These are phyloP conservation scores for Myotis lucifugus DNA, from an alignment of 2,113 vertebrate species.

Conservation along the genomic window DNA sequence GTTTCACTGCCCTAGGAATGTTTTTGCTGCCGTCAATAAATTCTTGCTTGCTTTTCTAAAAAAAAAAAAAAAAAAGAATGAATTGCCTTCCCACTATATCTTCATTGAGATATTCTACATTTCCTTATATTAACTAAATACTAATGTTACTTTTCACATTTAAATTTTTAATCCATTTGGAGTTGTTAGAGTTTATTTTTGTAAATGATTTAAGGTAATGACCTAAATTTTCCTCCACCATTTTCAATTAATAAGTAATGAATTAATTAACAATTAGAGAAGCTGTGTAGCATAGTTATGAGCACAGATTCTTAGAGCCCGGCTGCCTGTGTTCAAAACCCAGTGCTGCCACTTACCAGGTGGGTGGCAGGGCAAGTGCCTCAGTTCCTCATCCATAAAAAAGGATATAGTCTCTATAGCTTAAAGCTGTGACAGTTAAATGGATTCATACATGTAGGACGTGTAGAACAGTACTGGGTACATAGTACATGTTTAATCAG, in stretches of 20 bases:
- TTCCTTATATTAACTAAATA: slow-evolving; percentile 4
- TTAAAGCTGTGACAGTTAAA: not conserved
- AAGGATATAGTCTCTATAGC: not conserved
- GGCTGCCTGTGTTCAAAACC: not conserved
- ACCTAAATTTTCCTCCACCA: not conserved
- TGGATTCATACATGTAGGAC: not conserved
- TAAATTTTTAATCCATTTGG: not conserved
- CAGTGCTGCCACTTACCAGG: not conserved
- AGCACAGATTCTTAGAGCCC: not conserved
- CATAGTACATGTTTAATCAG: not conserved
- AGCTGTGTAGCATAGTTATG: not conserved
- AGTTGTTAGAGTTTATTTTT: not conserved
- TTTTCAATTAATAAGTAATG: not conserved
- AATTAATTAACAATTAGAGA: not conserved
- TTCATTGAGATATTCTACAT: not conserved
- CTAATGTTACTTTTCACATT: not conserved
- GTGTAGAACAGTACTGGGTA: not conserved
- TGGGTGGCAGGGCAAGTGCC: not conserved
- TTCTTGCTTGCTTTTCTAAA: too few species aligned
- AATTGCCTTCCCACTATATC: not conserved
- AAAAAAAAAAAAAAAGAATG: too few species aligned
- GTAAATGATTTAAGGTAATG: not conserved
- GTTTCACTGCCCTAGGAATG: too few species aligned
- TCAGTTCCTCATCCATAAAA: not conserved
- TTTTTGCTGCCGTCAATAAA: too few species aligned